phyloP scores from a whole-genome alignment of 2,888 invertebrate species.

The Epirrhoe tristata region DNA sequence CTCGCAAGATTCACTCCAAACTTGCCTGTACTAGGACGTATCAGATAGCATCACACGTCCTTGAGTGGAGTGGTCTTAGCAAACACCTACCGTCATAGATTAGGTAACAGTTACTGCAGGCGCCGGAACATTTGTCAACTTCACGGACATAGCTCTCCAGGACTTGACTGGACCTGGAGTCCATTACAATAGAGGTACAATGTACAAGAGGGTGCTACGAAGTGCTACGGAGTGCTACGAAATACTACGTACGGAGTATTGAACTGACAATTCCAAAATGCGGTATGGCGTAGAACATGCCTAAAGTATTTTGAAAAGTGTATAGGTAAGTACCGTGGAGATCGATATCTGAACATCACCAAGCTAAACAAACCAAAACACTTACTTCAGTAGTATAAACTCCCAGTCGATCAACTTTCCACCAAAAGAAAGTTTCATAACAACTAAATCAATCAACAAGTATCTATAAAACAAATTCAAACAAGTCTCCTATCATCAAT shows the following conservation, averaged over 20 bases:
- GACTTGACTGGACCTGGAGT: conserved; percentile 25
- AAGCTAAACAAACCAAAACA: not conserved
- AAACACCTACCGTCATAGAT: conserved; percentile 61
- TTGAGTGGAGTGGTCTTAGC: conserved; percentile 61
- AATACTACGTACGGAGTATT: conserved; percentile 22
- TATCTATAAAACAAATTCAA: conserved; percentile 31
- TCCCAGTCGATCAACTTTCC: not conserved
- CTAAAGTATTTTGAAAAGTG: not conserved
- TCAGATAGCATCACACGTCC: conserved; percentile 51
- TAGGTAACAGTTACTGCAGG: conserved; percentile 17
- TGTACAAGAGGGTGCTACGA: conserved; percentile 28
- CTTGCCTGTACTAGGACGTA: conserved; percentile 40
- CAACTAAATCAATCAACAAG: conserved; percentile 26
- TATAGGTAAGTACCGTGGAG: no score
- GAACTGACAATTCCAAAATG: conserved; percentile 5
- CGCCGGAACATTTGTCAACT: conserved; percentile 71
- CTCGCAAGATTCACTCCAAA: conserved; percentile 29
- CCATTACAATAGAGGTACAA: conserved; percentile 27
- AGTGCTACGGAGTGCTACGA: conserved; percentile 13
- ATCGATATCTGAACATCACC: not conserved
- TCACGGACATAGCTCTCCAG: conserved; percentile 63
- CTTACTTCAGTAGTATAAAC: not conserved
- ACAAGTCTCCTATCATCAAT: conserved; percentile 10
- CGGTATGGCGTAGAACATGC: not conserved
- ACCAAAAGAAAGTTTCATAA: not conserved